A percentile compares a stretch with the other conserved stretches of the same genome.
phyloP scores from a whole-genome alignment of 1,140 invertebrate species.

The Panagrolaimus sp. region DNA sequence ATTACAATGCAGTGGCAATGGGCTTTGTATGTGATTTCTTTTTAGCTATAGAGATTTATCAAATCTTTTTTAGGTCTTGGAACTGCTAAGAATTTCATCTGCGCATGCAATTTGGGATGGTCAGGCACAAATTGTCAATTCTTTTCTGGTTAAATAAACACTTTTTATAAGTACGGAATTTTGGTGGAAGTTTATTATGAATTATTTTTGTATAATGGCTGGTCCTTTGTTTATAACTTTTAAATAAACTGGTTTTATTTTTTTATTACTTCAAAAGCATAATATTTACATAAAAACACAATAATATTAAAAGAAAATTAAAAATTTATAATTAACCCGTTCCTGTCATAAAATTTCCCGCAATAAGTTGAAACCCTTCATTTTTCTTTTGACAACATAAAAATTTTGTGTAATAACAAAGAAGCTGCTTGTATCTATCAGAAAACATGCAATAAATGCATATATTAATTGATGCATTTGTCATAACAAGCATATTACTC shows the following conservation, averaged over 20 bases:
- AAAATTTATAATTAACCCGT: background rate
- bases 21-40: no score
- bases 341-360: constrained; percentile 11
- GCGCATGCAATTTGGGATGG: constrained; percentile 34
- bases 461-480: constrained; percentile 37
- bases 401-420: constrained; percentile 30
- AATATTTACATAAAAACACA: no score
- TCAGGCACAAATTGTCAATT: constrained; percentile 8
- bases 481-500: constrained; percentile 33
- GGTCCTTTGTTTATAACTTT: no score
- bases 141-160: background rate
- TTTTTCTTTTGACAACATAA: constrained; percentile 8
- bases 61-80: no score
- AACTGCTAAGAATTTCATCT: constrained; percentile 31
- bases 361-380: constrained; percentile 16
- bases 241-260: no score
- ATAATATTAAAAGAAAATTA: no score
- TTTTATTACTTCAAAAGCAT: no score
- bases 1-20: constrained; percentile 30
- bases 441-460: constrained; percentile 38
- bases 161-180: background rate
- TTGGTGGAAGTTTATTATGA: background rate
- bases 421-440: constrained; percentile 31
- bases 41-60: no score
- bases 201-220: background rate